These are phyloP conservation scores for Tipula lateralis DNA, from an alignment of 2,888 invertebrate species.

Conservation along the genomic window DNA sequence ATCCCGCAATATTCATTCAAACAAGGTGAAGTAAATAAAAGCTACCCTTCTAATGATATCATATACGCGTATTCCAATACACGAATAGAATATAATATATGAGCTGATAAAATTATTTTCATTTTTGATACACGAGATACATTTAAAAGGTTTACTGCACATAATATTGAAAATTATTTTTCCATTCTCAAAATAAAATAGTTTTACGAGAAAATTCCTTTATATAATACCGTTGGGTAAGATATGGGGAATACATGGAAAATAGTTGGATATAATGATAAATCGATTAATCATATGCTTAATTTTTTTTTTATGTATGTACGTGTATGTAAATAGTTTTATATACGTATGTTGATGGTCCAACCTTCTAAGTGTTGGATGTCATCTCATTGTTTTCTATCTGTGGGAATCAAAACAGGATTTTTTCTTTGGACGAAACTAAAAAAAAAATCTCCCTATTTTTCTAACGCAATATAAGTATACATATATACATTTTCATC, in stretches of 20 bases:
- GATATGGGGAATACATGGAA: not conserved
- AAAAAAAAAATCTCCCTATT: conserved; percentile 27
- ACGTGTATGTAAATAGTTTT: not conserved
- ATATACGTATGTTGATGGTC: conserved; percentile 32
- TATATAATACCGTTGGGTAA: not conserved
- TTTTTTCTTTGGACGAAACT: conserved; percentile 32
- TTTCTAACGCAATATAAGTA: not conserved
- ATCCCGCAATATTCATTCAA: conserved; percentile 11
- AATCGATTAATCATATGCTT: conserved; percentile 30
- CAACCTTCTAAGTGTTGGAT: conserved; percentile 47
- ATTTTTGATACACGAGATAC: not conserved
- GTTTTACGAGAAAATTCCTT: not conserved
- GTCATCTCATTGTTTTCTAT: conserved; percentile 49
- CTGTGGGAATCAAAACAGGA: conserved; percentile 52
- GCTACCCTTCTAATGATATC: not conserved
- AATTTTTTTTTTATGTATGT: not conserved
- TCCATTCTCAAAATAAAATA: not conserved
- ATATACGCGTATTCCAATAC: not conserved
- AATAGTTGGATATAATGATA: not conserved
- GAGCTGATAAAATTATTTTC: not conserved
- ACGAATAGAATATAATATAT: not conserved
- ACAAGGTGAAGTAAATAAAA: conserved; percentile 24
- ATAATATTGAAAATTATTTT: not conserved
- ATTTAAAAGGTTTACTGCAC: not conserved
- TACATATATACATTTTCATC: not conserved